Base-by-base conservation (phyloP, 1,140 invertebrate genomes). In the Drosophila eugracilis region DNA sequence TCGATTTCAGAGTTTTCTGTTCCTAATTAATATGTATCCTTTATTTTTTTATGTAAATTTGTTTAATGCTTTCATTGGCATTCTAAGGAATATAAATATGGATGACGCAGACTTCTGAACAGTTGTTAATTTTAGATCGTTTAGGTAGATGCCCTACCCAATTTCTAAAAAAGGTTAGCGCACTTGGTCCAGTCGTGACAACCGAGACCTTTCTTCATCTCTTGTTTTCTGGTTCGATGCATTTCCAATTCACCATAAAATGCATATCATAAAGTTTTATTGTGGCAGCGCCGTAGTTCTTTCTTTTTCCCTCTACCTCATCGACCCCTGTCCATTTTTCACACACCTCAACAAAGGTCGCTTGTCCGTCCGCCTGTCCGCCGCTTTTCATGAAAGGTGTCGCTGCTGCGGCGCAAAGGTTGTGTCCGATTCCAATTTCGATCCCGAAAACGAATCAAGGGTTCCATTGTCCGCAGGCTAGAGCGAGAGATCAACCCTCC, bases 251-350 rank as follows among this genome's bases (percentile, higher is more conserved):
- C 83, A 67, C 66, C 65, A 83, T 88, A 88, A 88, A 83, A 78
- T 88, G 78, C 83, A 78, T 83, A 88, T 88, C 83, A 88, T 88
- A 88, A 89, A 88, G 67, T 88, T 88, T 88, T 88, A 88, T 88
- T 88, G 66, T 83, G 49, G 67, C 80, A 80, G 66, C 60, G 81
- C 49, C 72, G 66, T 55, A 62, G 55, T 75, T 65, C 73, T 77
- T 70, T 67, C 19, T 52, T 21, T 66, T 42, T 34, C 62, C 53
- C 22, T 10, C 7, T 26, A 39, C 50, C 28, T 19, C n/a, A 4
- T 12, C 26, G 22, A 45, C 42, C 42, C 22, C 42, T 45, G 66
- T 45, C 72, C 72, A 75, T 75, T 75, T 75, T 57, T 75, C 59
- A 75, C 72, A 73, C 60, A 78, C 78, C 59, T 83, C 55, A 76